Evolutionary conservation across 2,797 vertebrate genomes (phyloP).

Genomic region (Arremon aurantiirostris): DNA sequence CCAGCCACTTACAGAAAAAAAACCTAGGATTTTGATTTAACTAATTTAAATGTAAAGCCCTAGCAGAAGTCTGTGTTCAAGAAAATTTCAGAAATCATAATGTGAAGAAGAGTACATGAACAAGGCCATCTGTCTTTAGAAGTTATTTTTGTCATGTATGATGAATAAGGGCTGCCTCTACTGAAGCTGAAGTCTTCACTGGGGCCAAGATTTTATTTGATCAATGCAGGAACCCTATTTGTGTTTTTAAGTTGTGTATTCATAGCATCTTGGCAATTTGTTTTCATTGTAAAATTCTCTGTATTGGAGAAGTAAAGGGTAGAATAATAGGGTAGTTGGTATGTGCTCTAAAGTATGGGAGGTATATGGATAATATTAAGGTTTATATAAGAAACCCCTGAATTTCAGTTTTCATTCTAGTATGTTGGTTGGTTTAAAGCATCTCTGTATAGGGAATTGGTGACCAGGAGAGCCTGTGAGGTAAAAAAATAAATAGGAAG

Average conservation of each 20-base stretch:
- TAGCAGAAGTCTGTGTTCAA: not conserved
- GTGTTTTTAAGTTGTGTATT: slow-evolving; percentile 34
- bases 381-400: not conserved
- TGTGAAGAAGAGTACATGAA: not conserved
- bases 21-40: slow-evolving; percentile 68
- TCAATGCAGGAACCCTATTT: not conserved
- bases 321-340: slow-evolving; percentile 7
- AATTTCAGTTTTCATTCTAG: slow-evolving; percentile 41
- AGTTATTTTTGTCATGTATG: not conserved
- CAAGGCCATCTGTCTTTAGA: not conserved
- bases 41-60: slow-evolving; percentile 56
- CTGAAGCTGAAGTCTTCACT: not conserved
- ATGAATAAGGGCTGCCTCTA: not conserved
- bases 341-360: not conserved
- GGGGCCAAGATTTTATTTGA: not conserved
- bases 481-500: slow-evolving; percentile 30
- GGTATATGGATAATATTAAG: not conserved
- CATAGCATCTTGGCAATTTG: slow-evolving; percentile 10
- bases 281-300: slow-evolving; percentile 43
- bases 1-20: slow-evolving; percentile 46
- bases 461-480: not conserved
- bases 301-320: slow-evolving; percentile 24
- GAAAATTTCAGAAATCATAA: not conserved
- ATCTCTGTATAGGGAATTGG: not conserved
- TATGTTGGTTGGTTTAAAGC: slow-evolving; percentile 9